Conservation (phyloP, 2,797 vertebrate genomes). For the Lophius americanus region DNA sequence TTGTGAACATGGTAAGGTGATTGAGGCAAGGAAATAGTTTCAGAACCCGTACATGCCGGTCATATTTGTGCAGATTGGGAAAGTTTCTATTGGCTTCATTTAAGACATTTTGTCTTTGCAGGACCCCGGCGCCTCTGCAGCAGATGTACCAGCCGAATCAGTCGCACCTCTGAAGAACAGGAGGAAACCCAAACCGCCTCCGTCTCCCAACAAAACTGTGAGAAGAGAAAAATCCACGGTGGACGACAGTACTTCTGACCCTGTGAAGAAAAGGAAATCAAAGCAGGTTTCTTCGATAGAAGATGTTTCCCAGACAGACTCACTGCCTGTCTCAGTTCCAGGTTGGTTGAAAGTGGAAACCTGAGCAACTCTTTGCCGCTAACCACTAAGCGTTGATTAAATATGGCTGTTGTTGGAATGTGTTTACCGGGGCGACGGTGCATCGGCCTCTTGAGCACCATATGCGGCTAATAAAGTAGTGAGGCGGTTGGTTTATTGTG, state of each 20-base stretch:
- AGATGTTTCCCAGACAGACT: conserved; percentile 41
- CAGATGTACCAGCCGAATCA: conserved; percentile 28
- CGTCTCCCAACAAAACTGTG: conserved; percentile 83
- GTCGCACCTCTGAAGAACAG: conserved; percentile 80
- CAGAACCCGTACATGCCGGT: neutral
- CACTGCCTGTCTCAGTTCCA: conserved; percentile 75
- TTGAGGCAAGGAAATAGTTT: no score
- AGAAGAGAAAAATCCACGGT: conserved; percentile 71
- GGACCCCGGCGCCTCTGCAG: conserved; percentile 44
- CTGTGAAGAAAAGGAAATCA: conserved; percentile 73
- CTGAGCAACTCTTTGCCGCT: neutral
- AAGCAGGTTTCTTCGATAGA: conserved; percentile 62
- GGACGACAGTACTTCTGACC: conserved; percentile 9
- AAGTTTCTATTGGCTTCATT: neutral
- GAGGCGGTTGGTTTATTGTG: conserved; percentile 1
- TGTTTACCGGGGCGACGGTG: conserved; percentile 4
- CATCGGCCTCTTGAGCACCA: conserved; percentile 9
- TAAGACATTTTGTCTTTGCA: conserved; percentile 33
- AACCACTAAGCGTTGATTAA: neutral
- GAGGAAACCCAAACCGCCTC: conserved; percentile 82
- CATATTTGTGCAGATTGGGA: neutral
- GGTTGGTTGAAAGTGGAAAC: conserved; percentile 78
- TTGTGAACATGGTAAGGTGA: no score
- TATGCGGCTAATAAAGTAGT: conserved; percentile 5
- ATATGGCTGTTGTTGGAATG: neutral